Evolutionary conservation across 2,888 invertebrate genomes (phyloP), one percentile per base, ranked within the genome.

Genomic region (Pardosa pseudoannulata): DNA sequence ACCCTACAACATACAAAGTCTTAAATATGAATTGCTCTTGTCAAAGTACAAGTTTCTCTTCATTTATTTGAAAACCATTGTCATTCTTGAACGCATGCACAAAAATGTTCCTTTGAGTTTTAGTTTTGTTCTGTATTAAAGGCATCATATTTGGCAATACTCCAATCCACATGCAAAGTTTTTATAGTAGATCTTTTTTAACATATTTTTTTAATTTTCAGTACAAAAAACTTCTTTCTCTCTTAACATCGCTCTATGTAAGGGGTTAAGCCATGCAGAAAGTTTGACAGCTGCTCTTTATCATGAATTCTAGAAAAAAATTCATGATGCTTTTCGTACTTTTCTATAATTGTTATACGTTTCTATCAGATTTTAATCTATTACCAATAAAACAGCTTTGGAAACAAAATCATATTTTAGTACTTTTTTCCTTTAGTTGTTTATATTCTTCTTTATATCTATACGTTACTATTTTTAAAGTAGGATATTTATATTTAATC

Each of bases 51-150:
- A 23, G 23, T 56, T 23, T 19, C 3, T 56, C 1, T 56, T 56
- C 56, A 56, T 56, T 56, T 23, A 2, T 56, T 23, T 56, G 56
- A 23, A 56, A 56, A 56, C 56, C 56, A 56, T 56, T 56, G 56
- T 56, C 23, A 56, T 56, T 46, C 23, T 16, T 23, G 23, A 23
- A 23, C 56, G 16, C 46, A 16, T 7, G 16, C 23, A 56, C 23
- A 19, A 23, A 23, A 23, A 3, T 56, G 3, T 56, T 56, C 23
- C 16, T 23, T 16, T 23, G 2, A 16, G 11, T 46, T 46, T 46
- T 46, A 46, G 46, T 46, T 46, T n/a, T 56, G 56, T 16, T 1
- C 56, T 23, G 7, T 56, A 56, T 23, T 23, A 16, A 3, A 19
- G 23, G 3, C 23, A 56, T 56, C 23, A 23, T 56, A 23, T 19